Evolutionary conservation across 2,113 vertebrate genomes (phyloP), one percentile per base, ranked within the genome.

Genomic region (Cyrtonyx montezumae): DNA sequence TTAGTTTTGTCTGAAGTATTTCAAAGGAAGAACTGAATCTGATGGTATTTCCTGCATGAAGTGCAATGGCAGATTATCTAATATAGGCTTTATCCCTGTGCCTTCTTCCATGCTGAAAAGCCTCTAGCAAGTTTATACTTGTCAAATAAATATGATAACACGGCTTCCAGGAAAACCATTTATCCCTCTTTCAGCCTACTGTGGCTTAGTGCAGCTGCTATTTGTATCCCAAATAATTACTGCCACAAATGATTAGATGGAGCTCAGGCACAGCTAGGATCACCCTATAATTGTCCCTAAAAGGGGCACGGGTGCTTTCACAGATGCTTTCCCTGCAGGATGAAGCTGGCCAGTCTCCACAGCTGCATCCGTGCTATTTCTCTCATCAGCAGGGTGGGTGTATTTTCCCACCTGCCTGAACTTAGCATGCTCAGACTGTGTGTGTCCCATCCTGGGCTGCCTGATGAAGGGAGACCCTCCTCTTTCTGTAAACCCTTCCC

Each of bases 181-280:
- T 75, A 25, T 92, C 73, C 88, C 37, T 61, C 87, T 90, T 77
- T 68, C 73, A 77, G 76, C 74, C 78, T 37, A 74, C 88, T n/a
- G 63, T 63, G 84, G 68, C 84, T 94, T 86, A 70, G 51, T 80
- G 77, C 74, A 74, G 51, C 80, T 90, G 88, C 71, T 91, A 2
- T 92, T 90, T 88, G 46, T 92, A 75, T 86, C 80, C 61, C 61
- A 59, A 32, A 90, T 94, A 92, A 86, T 88, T 93, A 88, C 23
- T 80, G 69, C 30, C 79, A 75, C 56, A 67, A 80, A 65, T 43
- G 49, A 86, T 90, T 80, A 59, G n/a, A 37, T 12, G 23, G 68
- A 51, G 49, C 28, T 91, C 65, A 83, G 71, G 49, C 32, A 58
- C 46, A 70, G 85, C 86, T 83, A 91, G 73, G 83, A 61, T 40